phyloP scores from a whole-genome alignment of 2,113 vertebrate genomes.

The Neogale vison region DNA sequence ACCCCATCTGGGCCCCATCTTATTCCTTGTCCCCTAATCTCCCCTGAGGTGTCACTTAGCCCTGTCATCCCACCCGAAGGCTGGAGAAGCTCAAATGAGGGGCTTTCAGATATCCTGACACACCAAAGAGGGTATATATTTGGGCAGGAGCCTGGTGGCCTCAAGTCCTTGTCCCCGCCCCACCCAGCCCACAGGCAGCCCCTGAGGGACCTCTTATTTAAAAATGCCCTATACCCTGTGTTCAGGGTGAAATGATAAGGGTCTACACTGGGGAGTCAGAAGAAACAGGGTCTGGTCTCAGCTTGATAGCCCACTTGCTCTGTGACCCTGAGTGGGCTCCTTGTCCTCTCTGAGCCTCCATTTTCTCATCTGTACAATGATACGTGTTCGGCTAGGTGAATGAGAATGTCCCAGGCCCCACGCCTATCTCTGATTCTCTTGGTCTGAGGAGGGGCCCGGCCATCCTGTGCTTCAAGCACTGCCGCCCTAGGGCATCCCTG shows the following conservation, averaged over 20 bases:
- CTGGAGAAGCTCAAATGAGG: background rate
- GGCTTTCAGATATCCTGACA: background rate
- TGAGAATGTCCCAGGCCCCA: background rate
- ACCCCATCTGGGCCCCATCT: background rate
- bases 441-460: background rate
- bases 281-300: background rate
- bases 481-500: background rate
- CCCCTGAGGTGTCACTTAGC: background rate
- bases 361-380: background rate
- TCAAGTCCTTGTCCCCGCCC: background rate
- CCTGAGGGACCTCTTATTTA: background rate
- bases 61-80: background rate
- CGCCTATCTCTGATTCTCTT: background rate
- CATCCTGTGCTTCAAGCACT: background rate
- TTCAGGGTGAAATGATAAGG: background rate
- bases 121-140: background rate
- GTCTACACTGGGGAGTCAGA: background rate
- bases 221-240: background rate
- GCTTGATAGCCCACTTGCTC: background rate
- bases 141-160: background rate
- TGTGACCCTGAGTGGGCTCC: background rate
- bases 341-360: background rate
- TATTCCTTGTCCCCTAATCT: background rate
- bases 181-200: background rate
- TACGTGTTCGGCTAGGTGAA: rapidly evolving